Evolutionary conservation across 2,113 vertebrate genomes (phyloP).

Genomic region (Clinocottus analis): DNA sequence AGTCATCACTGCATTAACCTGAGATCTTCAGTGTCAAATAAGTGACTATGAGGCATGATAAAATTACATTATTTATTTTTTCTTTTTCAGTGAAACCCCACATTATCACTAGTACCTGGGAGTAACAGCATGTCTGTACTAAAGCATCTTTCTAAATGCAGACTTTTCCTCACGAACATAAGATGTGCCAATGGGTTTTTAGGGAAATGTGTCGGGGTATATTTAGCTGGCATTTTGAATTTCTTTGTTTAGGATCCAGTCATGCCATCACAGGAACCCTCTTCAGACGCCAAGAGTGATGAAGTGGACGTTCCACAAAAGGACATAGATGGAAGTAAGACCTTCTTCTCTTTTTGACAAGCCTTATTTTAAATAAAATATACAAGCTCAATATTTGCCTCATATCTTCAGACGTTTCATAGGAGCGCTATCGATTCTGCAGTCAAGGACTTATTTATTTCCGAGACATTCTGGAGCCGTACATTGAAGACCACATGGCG

Average conservation of each 20-base stretch:
- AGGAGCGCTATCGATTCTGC: too few relatives aligned
- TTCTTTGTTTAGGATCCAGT: slow-evolving; percentile 90
- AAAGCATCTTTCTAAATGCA: slow-evolving; percentile 7
- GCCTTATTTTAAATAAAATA: neutral
- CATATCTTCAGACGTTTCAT: too few relatives aligned
- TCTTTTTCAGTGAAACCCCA: neutral
- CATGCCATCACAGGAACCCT: slow-evolving; percentile 98
- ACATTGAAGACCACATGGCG: too few relatives aligned
- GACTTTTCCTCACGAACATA: slow-evolving; percentile 12
- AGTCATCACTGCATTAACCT: slow-evolving; percentile 1
- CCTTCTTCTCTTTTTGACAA: too few relatives aligned
- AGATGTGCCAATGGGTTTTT: slow-evolving; percentile 13
- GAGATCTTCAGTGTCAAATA: slow-evolving; percentile 10
- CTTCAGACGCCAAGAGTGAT: slow-evolving; percentile 88
- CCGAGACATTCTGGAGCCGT: too few relatives aligned
- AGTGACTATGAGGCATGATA: slow-evolving; percentile 20
- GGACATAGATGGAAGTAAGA: slow-evolving; percentile 91
- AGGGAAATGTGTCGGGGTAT: neutral
- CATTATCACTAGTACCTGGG: neutral
- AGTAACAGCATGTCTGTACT: neutral
- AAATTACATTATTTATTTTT: neutral
- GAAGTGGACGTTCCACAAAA: slow-evolving; percentile 89
- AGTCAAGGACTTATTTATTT: too few relatives aligned
- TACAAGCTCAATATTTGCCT: neutral
- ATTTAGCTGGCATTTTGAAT: slow-evolving; percentile 24